Evolutionary conservation across 2,797 vertebrate species (phyloP).

Genomic region (Tadarida brasiliensis): DNA sequence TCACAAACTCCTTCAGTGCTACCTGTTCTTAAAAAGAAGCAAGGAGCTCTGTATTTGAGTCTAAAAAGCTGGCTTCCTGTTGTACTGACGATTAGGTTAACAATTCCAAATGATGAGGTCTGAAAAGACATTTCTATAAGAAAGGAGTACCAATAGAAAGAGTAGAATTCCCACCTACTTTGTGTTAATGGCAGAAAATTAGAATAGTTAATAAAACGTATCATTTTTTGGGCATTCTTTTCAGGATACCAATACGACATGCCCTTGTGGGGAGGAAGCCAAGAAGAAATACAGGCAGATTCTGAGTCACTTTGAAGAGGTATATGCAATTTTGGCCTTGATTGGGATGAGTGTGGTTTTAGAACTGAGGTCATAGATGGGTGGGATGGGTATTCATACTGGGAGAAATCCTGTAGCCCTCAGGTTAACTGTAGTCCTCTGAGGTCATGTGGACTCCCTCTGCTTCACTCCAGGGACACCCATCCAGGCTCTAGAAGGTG

Average conservation of each 20-base stretch:
- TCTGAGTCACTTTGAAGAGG: conserved; percentile 82
- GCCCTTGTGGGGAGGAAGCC: conserved; percentile 85
- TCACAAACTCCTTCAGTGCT: background rate
- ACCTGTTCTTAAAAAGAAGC: background rate
- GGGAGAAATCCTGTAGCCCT: background rate
- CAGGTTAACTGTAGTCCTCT: background rate
- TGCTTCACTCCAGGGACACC: background rate
- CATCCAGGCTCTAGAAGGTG: background rate
- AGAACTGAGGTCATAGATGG: conserved; percentile 14
- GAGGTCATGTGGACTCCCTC: background rate
- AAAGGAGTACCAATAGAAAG: background rate
- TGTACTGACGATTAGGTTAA: background rate
- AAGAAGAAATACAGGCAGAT: conserved; percentile 81
- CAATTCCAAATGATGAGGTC: background rate
- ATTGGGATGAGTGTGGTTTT: conserved; percentile 37
- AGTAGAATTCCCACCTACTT: background rate
- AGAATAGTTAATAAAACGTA: background rate
- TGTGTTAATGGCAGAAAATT: background rate
- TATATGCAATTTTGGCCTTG: conserved; percentile 65
- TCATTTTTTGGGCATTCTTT: conserved; percentile 3
- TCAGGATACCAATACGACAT: conserved; percentile 79
- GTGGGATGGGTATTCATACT: background rate
- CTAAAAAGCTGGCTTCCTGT: background rate
- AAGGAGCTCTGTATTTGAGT: background rate
- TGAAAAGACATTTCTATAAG: background rate